Conservation (phyloP, 2,113 vertebrate genomes). For the Takifugu bimaculatus region DNA sequence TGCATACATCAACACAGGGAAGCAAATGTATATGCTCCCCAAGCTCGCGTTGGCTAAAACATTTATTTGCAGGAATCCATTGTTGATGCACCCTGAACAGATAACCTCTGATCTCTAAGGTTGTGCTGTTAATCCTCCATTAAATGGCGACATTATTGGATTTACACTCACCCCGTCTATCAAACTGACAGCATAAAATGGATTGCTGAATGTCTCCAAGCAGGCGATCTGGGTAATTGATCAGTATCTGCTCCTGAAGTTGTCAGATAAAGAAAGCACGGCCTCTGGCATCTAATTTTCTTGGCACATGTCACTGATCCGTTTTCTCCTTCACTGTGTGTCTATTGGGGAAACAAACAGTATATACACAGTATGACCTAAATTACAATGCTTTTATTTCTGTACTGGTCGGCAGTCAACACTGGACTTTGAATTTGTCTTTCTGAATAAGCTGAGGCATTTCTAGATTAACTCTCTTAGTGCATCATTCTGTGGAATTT, state of each 20-base stretch:
- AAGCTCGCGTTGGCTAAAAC: background rate
- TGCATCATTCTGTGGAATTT: too few species aligned
- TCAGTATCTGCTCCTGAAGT: conserved; percentile 21
- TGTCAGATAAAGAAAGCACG: conserved; percentile 1
- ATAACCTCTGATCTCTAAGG: conserved; percentile 55
- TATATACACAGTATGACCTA: background rate
- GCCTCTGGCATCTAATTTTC: conserved; percentile 10
- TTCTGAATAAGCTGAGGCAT: too few species aligned
- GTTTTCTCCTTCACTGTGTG: background rate
- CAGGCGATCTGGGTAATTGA: conserved; percentile 11
- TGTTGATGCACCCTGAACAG: conserved; percentile 9
- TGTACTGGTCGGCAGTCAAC: background rate
- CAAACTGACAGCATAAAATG: conserved; percentile 30
- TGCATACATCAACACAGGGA: too few species aligned
- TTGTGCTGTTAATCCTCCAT: conserved; percentile 36
- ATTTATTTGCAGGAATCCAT: too few species aligned
- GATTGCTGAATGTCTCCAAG: conserved; percentile 11
- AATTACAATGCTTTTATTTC: background rate
- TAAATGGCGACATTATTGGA: conserved; percentile 28
- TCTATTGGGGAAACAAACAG: conserved; percentile 1
- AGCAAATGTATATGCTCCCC: too few species aligned
- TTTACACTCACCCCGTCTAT: conserved; percentile 20
- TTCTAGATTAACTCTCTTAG: too few species aligned
- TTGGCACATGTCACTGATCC: conserved; percentile 2
- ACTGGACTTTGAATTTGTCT: background rate